phyloP scores from a whole-genome alignment of 2,113 vertebrate genomes.

The Tauraco erythrolophus region DNA sequence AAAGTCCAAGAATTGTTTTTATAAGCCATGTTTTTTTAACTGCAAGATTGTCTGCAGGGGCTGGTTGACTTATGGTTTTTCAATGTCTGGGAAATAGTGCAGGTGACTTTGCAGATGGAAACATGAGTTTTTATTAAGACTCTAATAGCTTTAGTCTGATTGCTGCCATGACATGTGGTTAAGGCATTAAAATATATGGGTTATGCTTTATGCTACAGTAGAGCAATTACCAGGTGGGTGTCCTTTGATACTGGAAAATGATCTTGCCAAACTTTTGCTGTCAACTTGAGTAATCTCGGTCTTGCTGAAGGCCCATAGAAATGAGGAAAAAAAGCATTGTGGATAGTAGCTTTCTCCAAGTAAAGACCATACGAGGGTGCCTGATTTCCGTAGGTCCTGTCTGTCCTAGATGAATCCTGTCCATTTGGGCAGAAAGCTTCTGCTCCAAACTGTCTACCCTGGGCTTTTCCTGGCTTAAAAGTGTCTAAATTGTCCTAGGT shows the following conservation, averaged over 20 bases:
- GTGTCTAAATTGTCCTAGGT: not conserved
- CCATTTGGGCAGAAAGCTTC: not conserved
- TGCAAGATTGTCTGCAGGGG: not conserved
- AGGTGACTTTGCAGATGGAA: not conserved
- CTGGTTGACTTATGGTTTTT: not conserved
- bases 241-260: not conserved
- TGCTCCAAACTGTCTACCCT: not conserved
- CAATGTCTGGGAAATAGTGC: not conserved
- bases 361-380: accelerated
- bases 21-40: not conserved
- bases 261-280: not conserved
- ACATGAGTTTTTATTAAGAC: not conserved
- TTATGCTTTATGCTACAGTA: not conserved
- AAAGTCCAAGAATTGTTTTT: not conserved
- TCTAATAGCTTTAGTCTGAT: not conserved
- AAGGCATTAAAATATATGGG: not conserved
- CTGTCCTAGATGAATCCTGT: not conserved
- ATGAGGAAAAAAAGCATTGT: not conserved
- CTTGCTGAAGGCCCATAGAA: not conserved
- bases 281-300: not conserved
- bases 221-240: not conserved
- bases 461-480: not conserved
- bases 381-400: not conserved
- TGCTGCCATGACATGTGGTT: not conserved
- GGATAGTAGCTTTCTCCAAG: not conserved